phyloP scores from a whole-genome alignment of 2,888 invertebrate genomes.

The Troides helena region DNA sequence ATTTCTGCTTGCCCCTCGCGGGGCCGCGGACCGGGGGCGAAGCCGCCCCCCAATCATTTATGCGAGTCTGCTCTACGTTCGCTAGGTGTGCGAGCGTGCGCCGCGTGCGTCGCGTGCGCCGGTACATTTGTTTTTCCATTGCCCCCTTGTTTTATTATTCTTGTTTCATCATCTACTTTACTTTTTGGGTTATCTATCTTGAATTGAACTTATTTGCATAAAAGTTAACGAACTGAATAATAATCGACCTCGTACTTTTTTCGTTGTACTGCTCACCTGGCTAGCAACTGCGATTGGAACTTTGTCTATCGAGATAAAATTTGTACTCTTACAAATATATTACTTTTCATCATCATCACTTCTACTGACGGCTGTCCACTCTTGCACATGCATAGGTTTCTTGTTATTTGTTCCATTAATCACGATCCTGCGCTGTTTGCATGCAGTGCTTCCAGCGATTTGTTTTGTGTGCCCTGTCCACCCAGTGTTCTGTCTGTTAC shows the following conservation, averaged over 20 bases:
- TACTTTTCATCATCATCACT: too few relatives aligned
- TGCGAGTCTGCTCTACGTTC: constrained; percentile 1
- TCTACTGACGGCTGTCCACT: too few relatives aligned
- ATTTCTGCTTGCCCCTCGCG: constrained; percentile 18
- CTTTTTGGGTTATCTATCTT: constrained; percentile 6
- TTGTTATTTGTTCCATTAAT: too few relatives aligned
- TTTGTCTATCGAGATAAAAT: too few relatives aligned
- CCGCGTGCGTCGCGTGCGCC: not conserved
- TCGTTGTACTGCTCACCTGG: too few relatives aligned
- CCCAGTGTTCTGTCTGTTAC: too few relatives aligned
- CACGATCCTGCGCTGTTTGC: too few relatives aligned
- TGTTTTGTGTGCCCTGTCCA: too few relatives aligned
- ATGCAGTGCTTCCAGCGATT: too few relatives aligned
- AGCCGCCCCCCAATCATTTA: constrained; percentile 13
- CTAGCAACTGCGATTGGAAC: too few relatives aligned
- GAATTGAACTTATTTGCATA: constrained; percentile 15
- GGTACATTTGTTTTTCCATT: not conserved
- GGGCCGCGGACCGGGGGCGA: not conserved
- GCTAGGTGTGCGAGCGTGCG: not conserved
- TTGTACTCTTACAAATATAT: too few relatives aligned
- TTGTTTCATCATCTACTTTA: not conserved
- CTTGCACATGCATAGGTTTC: too few relatives aligned
- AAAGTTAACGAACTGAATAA: constrained; percentile 20
- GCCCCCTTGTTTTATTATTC: not conserved
- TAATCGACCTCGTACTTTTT: constrained; percentile 1